Evolutionary conservation across 2,888 invertebrate species (phyloP), one percentile per base, ranked within the genome.

Genomic region (Pseudococcus jackbeardsleyi): DNA sequence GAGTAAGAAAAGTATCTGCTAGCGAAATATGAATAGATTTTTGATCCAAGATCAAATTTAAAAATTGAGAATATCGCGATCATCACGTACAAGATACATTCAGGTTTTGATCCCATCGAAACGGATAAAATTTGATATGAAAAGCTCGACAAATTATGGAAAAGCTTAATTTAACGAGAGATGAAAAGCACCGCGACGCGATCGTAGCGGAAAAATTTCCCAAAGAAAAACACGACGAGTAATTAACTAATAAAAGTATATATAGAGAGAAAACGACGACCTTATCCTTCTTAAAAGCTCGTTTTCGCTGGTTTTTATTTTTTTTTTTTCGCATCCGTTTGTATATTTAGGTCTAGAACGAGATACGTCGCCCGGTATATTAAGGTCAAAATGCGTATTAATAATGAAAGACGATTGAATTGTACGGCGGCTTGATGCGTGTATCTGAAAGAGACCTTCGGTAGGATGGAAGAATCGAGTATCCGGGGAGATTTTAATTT

Each of bases 121-220:
- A 1, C 48, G 48, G 11, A 12, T 50, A 50, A 42, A 42, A n/a
- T n/a, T 42, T 8, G 42, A 42, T 42, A 50, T 50, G n/a, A 54
- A 54, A 54, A 54, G n/a, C 54, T 5, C n/a, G n/a, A 54, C 17
- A 8, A 54, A 7, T 54, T 54, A 54, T 54, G 54, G 6, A 54
- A 54, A 54, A 54, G 54, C n/a, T n/a, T n/a, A n/a, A 54, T 54
- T 54, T 54, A 54, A 54, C n/a, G n/a, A 54, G 54, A 54, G n/a
- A 54, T 54, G 54, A 54, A n/a, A 54, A 54, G n/a, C 54, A 6
- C n/a, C n/a, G n/a, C 54, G 48, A 50, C n/a, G n/a, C 50, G 17
- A 11, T 50, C n/a, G n/a, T n/a, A 7, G 54, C 54, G 54, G n/a
- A 54, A 54, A 54, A 17, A n/a, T n/a, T 54, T 54, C n/a, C n/a